These are phyloP conservation scores for Syndactyla subalaris DNA, from an alignment of 2,797 vertebrate genomes.

Conservation along the genomic window DNA sequence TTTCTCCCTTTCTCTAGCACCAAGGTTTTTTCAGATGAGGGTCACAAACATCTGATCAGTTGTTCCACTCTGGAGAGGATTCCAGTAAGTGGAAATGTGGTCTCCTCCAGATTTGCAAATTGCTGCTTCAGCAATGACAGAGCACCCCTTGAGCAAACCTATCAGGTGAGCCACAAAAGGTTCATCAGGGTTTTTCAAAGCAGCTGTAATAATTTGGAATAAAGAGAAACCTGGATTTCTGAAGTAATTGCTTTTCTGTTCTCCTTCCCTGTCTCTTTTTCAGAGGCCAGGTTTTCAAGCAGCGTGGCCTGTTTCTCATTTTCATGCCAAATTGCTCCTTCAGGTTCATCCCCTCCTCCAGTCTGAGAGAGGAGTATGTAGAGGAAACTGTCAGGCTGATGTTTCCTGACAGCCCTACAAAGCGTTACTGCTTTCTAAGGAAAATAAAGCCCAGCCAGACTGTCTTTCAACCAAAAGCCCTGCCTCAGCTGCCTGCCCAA, in stretches of 20 bases:
- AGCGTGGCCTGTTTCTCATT: constrained; percentile 32
- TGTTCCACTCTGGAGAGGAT: not conserved
- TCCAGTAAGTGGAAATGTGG: not conserved
- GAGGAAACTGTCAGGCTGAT: not conserved
- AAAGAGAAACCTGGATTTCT: not conserved
- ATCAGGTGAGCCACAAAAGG: not conserved
- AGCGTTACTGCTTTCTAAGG: not conserved
- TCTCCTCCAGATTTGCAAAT: not conserved
- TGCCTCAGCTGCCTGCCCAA: not conserved
- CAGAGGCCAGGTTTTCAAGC: not conserved
- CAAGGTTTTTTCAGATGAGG: not conserved
- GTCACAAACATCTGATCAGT: not conserved
- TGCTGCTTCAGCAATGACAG: not conserved
- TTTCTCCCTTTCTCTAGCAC: not conserved
- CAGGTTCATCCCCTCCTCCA: not conserved
- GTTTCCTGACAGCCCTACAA: not conserved
- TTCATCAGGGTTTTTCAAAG: not conserved
- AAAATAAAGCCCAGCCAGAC: not conserved
- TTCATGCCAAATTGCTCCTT: constrained; percentile 30
- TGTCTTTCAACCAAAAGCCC: not conserved
- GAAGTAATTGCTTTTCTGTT: constrained; percentile 31
- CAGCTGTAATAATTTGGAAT: not conserved
- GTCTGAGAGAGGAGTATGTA: not conserved
- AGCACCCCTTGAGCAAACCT: not conserved
- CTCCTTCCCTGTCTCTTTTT: not conserved